These are phyloP conservation scores for Erithacus rubecula DNA, from an alignment of 2,797 vertebrate genomes.

Conservation along the genomic window DNA sequence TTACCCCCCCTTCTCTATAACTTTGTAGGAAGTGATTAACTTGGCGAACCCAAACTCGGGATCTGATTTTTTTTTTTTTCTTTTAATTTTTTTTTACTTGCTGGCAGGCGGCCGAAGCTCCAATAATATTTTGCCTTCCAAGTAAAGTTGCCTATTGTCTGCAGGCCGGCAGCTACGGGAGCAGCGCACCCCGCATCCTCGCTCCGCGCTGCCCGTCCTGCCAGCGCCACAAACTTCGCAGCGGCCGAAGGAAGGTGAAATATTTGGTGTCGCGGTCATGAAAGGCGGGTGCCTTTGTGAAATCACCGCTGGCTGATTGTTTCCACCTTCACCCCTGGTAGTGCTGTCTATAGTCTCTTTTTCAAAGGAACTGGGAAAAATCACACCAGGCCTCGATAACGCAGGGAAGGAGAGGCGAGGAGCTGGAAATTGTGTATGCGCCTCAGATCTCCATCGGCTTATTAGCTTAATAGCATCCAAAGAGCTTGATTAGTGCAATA, in stretches of 20 bases:
- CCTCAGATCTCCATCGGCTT: conserved; percentile 63
- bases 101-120: conserved; percentile 50
- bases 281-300: conserved; percentile 32
- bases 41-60: conserved; percentile 3
- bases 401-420: background rate
- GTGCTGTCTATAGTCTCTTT: conserved; percentile 8
- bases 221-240: conserved; percentile 32
- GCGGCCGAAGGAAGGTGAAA: conserved; percentile 3
- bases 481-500: conserved; percentile 63
- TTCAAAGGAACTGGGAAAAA: conserved; percentile 55
- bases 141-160: conserved; percentile 63
- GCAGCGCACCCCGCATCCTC: background rate
- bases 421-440: conserved; percentile 30
- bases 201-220: background rate
- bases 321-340: conserved; percentile 25
- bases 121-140: conserved; percentile 54
- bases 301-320: conserved; percentile 41
- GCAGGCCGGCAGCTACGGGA: background rate
- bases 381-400: conserved; percentile 49
- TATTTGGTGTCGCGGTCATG: conserved; percentile 42
- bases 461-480: conserved; percentile 67
- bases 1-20: background rate
- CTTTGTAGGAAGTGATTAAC: conserved; percentile 53
- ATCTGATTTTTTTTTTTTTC: background rate
- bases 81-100: background rate